phyloP scores from a whole-genome alignment of 2,797 vertebrate genomes.

The Xenops minutus region DNA sequence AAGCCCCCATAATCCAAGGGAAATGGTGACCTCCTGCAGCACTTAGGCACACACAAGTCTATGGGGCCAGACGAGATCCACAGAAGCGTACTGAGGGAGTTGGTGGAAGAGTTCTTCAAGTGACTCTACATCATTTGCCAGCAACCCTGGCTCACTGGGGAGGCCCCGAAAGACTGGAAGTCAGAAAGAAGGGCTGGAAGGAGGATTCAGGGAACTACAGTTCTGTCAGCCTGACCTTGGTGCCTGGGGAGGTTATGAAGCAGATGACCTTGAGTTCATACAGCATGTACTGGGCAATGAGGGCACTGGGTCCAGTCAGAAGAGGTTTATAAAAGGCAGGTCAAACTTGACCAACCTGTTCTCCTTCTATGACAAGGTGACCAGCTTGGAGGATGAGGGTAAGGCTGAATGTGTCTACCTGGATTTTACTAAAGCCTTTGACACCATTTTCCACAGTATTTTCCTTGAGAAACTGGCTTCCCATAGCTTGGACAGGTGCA shows the following conservation, averaged over 20 bases:
- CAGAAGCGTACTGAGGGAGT: background rate
- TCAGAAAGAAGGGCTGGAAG: background rate
- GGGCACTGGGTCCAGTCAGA: background rate
- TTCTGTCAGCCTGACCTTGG: background rate
- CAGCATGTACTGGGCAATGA: background rate
- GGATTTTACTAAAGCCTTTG: background rate
- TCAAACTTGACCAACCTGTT: background rate
- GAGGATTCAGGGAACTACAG: background rate
- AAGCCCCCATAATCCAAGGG: background rate
- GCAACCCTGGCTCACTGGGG: background rate
- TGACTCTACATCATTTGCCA: background rate
- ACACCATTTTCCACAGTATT: background rate
- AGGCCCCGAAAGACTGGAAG: background rate
- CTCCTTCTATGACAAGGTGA: background rate
- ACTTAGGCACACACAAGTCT: background rate
- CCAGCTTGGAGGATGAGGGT: background rate
- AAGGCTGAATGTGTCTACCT: background rate
- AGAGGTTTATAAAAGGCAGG: background rate
- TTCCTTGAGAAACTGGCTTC: background rate
- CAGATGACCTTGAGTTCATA: background rate
- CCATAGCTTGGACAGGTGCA: background rate
- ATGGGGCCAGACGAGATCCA: background rate
- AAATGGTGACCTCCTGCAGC: background rate
- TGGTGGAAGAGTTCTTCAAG: background rate
- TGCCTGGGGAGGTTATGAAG: rapidly evolving